Percentiles rank a stretch among this genome's conserved stretches.
These are phyloP conservation scores for Pocillopora verrucosa DNA, from an alignment of 64 coral and sea anemone species.

Conservation along the genomic window DNA sequence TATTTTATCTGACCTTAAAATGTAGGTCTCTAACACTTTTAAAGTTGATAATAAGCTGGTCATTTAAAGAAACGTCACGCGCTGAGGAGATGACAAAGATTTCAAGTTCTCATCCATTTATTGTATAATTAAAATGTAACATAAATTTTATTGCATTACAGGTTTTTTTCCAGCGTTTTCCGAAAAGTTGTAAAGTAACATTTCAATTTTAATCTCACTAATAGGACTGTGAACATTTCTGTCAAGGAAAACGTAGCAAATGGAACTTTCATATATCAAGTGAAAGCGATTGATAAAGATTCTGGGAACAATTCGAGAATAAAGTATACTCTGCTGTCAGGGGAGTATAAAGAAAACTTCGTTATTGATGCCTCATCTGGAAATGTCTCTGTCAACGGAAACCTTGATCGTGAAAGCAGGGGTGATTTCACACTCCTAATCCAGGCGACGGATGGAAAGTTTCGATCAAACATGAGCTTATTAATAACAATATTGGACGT, in stretches of 20 bases:
- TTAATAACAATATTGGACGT: constrained; percentile 1
- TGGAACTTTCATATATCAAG: constrained; percentile 13
- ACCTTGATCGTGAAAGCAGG: not conserved
- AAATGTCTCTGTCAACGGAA: constrained; percentile 11
- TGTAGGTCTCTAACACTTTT: no score
- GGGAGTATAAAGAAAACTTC: not conserved
- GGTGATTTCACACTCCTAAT: not conserved
- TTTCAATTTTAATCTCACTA: not conserved
- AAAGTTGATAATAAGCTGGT: no score
- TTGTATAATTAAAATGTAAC: no score
- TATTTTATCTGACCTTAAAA: no score
- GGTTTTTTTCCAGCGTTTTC: no score
- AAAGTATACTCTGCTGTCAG: not conserved
- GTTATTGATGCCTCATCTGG: constrained; percentile 21
- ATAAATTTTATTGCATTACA: no score
- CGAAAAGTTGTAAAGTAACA: not conserved
- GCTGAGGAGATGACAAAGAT: no score
- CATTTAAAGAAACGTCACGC: no score
- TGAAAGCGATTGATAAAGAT: constrained; percentile 19
- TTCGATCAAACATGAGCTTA: not conserved
- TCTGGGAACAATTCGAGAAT: constrained; percentile 13
- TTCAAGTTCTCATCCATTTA: no score
- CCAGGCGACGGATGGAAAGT: constrained; percentile 40
- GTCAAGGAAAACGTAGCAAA: constrained; percentile 30
- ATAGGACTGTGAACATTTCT: not conserved